phyloP scores from a whole-genome alignment of 2,888 invertebrate species.

The Nomada goodeniana region DNA sequence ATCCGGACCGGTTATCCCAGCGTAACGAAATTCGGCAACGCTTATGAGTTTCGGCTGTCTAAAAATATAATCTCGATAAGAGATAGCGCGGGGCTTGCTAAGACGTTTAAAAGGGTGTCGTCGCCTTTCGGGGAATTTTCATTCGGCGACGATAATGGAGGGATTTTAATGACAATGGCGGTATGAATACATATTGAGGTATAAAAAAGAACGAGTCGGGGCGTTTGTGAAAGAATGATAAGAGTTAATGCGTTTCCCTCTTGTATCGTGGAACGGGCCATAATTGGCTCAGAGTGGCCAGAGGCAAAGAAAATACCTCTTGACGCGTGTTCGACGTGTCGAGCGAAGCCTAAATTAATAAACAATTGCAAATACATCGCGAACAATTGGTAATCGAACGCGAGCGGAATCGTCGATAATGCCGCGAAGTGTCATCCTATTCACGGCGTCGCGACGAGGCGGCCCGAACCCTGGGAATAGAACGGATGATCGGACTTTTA shows the following conservation, averaged over 20 bases:
- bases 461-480: constrained; percentile 53
- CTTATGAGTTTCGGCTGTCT: constrained; percentile 50
- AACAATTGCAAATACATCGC: neutral
- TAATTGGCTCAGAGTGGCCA: neutral
- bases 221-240: neutral
- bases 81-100: constrained; percentile 39
- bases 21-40: constrained; percentile 51
- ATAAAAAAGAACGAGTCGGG: neutral
- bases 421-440: constrained; percentile 50
- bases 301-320: neutral
- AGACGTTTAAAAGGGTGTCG: constrained; percentile 22
- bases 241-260: neutral
- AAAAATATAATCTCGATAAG: constrained; percentile 54
- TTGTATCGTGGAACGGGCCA: neutral
- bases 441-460: constrained; percentile 22
- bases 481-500: constrained; percentile 77
- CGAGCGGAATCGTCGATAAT: constrained; percentile 35
- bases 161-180: constrained; percentile 51
- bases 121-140: constrained; percentile 29
- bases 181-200: constrained; percentile 19
- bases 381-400: constrained; percentile 22
- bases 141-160: constrained; percentile 40
- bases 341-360: neutral
- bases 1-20: constrained; percentile 14
- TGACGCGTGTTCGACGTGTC: neutral